Evolutionary conservation across 2,113 vertebrate genomes (phyloP).

Genomic region (Vidua chalybeata): DNA sequence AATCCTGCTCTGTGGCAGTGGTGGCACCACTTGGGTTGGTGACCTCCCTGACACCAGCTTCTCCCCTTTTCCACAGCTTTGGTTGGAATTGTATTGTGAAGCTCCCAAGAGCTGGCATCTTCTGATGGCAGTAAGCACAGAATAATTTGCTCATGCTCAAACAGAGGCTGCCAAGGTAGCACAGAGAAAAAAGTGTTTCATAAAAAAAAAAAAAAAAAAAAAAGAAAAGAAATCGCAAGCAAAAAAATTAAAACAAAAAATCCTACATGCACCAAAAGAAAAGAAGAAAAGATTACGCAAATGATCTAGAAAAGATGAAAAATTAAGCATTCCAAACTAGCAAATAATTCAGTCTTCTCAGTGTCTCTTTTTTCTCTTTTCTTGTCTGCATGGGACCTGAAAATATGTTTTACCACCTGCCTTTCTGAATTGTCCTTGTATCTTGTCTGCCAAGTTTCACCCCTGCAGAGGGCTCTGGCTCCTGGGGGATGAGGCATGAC

Average conservation of each 20-base stretch:
- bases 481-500: not conserved
- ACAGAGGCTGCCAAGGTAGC: not conserved
- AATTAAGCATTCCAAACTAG: constrained; percentile 5
- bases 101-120: not conserved
- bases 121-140: not conserved
- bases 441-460: not conserved
- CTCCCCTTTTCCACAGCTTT: not conserved
- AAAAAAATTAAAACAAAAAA: not conserved
- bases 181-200: not conserved
- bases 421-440: constrained; percentile 2
- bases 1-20: not conserved
- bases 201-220: not conserved
- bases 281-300: constrained; percentile 1
- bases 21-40: not conserved
- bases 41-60: not conserved
- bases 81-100: not conserved
- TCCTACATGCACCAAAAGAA: no score
- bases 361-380: not conserved
- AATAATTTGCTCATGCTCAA: not conserved
- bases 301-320: constrained; percentile 18
- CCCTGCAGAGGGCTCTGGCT: not conserved
- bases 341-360: not conserved
- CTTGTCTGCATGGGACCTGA: not conserved
- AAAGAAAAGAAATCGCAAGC: not conserved
- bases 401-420: constrained; percentile 28